These are phyloP conservation scores for Leuciscus waleckii DNA, from an alignment of 2,797 vertebrate species.

Conservation along the genomic window DNA sequence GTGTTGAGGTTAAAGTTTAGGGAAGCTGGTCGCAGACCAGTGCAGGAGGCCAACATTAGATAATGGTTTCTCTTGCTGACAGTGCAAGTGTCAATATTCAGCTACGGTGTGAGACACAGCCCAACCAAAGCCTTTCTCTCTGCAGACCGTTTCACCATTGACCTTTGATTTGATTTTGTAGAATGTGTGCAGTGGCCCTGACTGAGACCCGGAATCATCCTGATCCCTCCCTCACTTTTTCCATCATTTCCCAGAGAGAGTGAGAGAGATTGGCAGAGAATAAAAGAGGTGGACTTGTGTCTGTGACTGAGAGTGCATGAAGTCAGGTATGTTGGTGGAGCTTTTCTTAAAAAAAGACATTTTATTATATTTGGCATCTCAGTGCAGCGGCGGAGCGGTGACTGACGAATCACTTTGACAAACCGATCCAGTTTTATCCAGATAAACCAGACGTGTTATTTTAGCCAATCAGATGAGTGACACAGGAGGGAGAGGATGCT, in stretches of 20 bases:
- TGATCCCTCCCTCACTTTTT: slow-evolving; percentile 65
- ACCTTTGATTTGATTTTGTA: slow-evolving; percentile 75
- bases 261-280: slow-evolving; percentile 41
- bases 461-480: background rate
- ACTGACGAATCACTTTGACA: slow-evolving; percentile 23
- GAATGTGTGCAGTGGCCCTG: slow-evolving; percentile 66
- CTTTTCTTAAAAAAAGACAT: slow-evolving; percentile 62
- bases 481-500: slow-evolving; percentile 7
- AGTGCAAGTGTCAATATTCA: slow-evolving; percentile 53
- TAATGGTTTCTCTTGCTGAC: slow-evolving; percentile 35
- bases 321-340: slow-evolving; percentile 63
- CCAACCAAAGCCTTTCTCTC: slow-evolving; percentile 56
- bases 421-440: slow-evolving; percentile 22
- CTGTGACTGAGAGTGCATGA: slow-evolving; percentile 35
- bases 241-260: slow-evolving; percentile 57
- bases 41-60: slow-evolving; percentile 23
- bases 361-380: slow-evolving; percentile 69
- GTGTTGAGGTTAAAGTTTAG: slow-evolving; percentile 11
- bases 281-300: slow-evolving; percentile 37
- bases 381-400: background rate
- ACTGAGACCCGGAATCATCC: slow-evolving; percentile 60
- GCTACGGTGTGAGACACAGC: slow-evolving; percentile 56
- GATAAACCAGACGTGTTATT: background rate
- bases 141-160: slow-evolving; percentile 70
- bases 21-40: background rate